Base-by-base conservation (phyloP, 2,113 vertebrate genomes). In the Amazona guildingii region DNA sequence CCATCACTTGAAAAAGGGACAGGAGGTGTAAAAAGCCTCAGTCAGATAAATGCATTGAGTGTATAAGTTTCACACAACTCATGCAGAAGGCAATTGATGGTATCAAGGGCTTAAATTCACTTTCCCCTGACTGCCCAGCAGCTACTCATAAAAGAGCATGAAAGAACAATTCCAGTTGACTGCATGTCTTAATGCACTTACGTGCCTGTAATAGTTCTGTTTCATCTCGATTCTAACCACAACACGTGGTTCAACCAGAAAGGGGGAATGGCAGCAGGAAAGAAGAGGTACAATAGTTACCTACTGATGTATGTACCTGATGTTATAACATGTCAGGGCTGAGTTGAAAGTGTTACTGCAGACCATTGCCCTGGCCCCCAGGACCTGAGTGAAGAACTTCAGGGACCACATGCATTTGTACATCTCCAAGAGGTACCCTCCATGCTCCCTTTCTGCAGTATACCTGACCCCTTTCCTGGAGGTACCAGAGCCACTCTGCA, bases 141-240 rank as follows among this genome's bases (percentile, higher is more conserved):
- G 74, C 51, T 78, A 67, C 72, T 95, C 78, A 87, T 82, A 91
- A 91, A 92, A 69, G 43, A 87, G n/a, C 28, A 44, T 35, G 57
- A 80, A 94, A 79, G 87, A 93, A 68, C 80, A 79, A 94, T 92
- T 96, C 92, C 88, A 91, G 63, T 41, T 78, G 76, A 74, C 68
- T 83, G 74, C 81, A 20, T 31, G 74, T 92, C 70, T 54, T 88
- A 93, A 85, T 80, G 63, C 78, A 91, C 70, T 90, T 73, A 76
- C 27, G 41, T 85, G 69, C 52, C 70, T 73, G 62, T 69, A 91
- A 79, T 84, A 41, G 62, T 59, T 91, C 54, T 85, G n/a, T 57
- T 92, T 66, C 44, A 64, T 82, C 81, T 79, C 1, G 2, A 54
- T 92, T 93, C 67, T 59, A 89, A 73, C 77, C n/a, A 62, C 74